A percentile compares a stretch with the other conserved stretches of the same genome.
Conservation (phyloP, 1,140 invertebrate species). For the Magallana gigas region DNA sequence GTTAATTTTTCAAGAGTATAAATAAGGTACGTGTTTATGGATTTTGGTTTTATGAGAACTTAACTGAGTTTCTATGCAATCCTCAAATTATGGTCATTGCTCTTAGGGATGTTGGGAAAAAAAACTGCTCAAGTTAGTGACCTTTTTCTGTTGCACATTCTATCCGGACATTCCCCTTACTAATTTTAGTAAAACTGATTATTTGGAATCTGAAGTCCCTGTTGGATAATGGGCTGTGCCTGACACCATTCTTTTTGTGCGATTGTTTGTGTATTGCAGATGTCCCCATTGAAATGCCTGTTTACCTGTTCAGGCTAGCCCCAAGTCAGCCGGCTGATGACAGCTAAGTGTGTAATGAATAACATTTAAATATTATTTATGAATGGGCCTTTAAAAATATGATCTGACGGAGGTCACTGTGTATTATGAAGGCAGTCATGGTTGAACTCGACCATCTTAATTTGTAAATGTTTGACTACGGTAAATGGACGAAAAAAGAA, state of each 20-base stretch:
- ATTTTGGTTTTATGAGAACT: too few species aligned
- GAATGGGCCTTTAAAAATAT: slow-evolving; percentile 29
- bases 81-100: not conserved
- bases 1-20: too few species aligned
- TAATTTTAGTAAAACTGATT: not conserved
- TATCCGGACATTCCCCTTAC: not conserved
- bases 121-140: not conserved
- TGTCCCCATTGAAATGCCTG: not conserved
- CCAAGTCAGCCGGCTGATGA: slow-evolving; percentile 12
- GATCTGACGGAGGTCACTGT: slow-evolving; percentile 28
- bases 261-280: slow-evolving; percentile 25
- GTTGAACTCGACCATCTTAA: not conserved
- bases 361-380: slow-evolving; percentile 39
- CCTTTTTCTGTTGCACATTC: not conserved
- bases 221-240: not conserved
- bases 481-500: not conserved
- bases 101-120: not conserved
- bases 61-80: too few species aligned
- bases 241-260: not conserved
- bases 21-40: too few species aligned
- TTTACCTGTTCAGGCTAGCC: not conserved
- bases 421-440: slow-evolving; percentile 20
- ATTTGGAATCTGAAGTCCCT: not conserved
- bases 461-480: not conserved
- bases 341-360: slow-evolving; percentile 34